These are phyloP conservation scores for Mugil cephalus DNA, from an alignment of 2,113 vertebrate genomes.

Conservation along the genomic window DNA sequence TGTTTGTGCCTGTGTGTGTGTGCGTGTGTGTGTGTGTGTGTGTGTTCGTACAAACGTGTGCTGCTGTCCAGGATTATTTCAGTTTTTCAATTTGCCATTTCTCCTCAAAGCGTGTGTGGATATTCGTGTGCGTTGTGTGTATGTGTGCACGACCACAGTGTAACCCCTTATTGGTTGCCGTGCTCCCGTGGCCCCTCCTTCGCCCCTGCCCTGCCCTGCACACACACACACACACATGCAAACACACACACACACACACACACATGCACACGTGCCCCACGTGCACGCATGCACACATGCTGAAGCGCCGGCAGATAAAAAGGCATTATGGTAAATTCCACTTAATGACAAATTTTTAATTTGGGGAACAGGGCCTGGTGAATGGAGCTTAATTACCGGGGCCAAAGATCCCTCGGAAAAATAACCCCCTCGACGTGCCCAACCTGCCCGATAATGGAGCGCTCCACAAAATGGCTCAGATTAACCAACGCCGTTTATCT, in stretches of 20 bases:
- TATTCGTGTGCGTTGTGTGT: conserved; percentile 41
- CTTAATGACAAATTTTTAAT: conserved; percentile 99
- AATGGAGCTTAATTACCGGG: conserved; percentile 99
- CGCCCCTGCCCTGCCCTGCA: conserved; percentile 40
- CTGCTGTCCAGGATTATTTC: conserved; percentile 93
- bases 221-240: conserved; percentile 49
- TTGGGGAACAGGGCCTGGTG: conserved; percentile 96
- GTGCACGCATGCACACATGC: conserved; percentile 74
- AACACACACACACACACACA: conserved; percentile 42
- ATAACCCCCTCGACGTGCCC: conserved; percentile 81
- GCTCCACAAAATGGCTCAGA: conserved; percentile 74
- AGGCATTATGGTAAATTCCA: conserved; percentile 99
- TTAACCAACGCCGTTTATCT: conserved; percentile 78
- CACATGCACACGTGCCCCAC: conserved; percentile 11
- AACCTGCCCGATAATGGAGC: conserved; percentile 79
- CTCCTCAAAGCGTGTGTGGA: conserved; percentile 79
- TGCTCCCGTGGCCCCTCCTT: conserved; percentile 54
- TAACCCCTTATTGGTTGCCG: conserved; percentile 63
- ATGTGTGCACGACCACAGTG: conserved; percentile 39
- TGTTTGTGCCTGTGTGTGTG: conserved; percentile 42
- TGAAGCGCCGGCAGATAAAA: conserved; percentile 99
- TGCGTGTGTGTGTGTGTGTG: conserved; percentile 20
- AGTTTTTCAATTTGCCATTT: conserved; percentile 95
- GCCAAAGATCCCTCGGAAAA: conserved; percentile 90
- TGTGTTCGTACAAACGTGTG: conserved; percentile 69